A percentile compares a stretch with the other conserved stretches of the same genome.
Conservation (phyloP, 2,797 vertebrate species). For the Sebastes trivittatus region DNA sequence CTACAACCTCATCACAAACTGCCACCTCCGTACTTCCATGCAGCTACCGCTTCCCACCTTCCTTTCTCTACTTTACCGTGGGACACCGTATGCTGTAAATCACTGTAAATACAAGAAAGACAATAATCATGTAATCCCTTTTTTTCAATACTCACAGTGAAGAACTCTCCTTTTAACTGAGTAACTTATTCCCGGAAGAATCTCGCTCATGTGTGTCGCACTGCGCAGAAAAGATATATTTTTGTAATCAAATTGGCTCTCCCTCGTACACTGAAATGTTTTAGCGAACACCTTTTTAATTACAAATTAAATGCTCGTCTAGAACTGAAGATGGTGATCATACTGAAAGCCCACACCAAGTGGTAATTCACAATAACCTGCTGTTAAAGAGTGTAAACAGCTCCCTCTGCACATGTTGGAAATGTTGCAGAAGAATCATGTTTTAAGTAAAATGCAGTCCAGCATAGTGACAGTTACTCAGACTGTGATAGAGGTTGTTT, state of each 20-base stretch:
- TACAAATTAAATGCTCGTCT: conserved; percentile 1
- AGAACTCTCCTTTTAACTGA: conserved; percentile 16
- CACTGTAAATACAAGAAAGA: conserved; percentile 47
- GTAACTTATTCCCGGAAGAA: conserved; percentile 38
- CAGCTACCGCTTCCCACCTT: conserved; percentile 29
- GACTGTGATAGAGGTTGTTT: not conserved
- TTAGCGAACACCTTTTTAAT: conserved; percentile 11
- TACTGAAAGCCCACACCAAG: not conserved
- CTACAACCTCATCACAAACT: conserved; percentile 45
- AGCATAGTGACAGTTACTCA: not conserved
- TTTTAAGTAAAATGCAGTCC: not conserved
- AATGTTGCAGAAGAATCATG: not conserved
- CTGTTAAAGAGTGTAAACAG: not conserved
- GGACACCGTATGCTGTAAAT: conserved; percentile 19
- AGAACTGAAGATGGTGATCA: conserved; percentile 3
- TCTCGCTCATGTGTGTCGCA: not conserved
- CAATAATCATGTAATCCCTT: not conserved
- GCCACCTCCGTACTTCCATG: conserved; percentile 24
- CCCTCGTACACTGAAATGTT: conserved; percentile 19
- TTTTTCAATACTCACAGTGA: conserved; percentile 18
- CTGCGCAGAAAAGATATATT: conserved; percentile 35
- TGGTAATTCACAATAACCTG: not conserved
- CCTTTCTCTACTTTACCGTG: conserved; percentile 1
- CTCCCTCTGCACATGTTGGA: not conserved
- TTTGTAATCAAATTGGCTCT: conserved; percentile 52